Evolutionary conservation across 2,113 vertebrate genomes (phyloP), one percentile per base, ranked within the genome.

Genomic region (Hemicordylus capensis): DNA sequence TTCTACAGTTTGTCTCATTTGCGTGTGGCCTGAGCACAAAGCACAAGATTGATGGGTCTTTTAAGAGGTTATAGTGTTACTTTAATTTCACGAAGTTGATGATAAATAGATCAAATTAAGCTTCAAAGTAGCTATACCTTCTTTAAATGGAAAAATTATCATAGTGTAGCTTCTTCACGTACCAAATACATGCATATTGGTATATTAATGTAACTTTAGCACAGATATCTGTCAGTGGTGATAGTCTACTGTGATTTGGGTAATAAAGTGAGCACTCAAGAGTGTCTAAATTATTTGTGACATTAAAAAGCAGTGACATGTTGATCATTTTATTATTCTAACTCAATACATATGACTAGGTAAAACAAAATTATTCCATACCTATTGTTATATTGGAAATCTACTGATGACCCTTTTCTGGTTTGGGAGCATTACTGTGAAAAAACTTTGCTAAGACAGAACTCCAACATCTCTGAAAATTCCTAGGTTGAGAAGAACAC

Each of bases 251-350:
- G 39, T 46, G 39, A 61, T 63, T 48, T 63, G 20, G 58, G 42
- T 63, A 83, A 75, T 83, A 83, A 83, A 83, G 75, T 44, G 26
- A 83, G 39, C 69, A 74, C 34, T 61, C 28, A 61, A n/a, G 31
- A 59, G 34, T 34, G 39, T 59, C 69, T 73, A 61, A 44, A 83
- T 73, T 82, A 70, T 72, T 58, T 44, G 69, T 83, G 31, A 48
- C 39, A 63, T 34, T 69, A n/a, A 83, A 83, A 46, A 74, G 19
- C 54, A 82, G 14, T 4, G 42, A 82, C 26, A 31, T 44, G 26
- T 2, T 72, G 37, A n/a, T 44, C 6, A 34, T 34, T 39, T 67
- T 54, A 26, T 12, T 26, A 14, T 54, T 56, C 28, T 46, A 85
- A 24, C 4, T 61, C 20, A 78, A 67, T 4, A 31, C 31, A 46